phyloP scores from a whole-genome alignment of 2,797 vertebrate genomes.

The Gymnothorax reevesii region DNA sequence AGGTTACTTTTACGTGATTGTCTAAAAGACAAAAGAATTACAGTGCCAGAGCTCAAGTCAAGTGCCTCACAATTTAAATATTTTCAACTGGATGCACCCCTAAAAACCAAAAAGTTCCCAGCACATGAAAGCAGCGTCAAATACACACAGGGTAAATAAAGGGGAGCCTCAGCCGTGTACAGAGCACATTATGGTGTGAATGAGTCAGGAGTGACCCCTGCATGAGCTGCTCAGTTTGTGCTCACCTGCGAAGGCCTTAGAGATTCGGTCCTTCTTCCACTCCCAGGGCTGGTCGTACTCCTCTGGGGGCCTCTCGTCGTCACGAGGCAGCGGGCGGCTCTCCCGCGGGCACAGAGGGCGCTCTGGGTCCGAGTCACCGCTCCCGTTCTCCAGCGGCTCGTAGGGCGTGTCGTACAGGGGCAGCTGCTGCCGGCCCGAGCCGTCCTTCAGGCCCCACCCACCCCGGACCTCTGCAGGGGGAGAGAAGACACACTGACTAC shows the following conservation, averaged over 20 bases:
- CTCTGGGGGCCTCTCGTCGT: slow-evolving; percentile 92
- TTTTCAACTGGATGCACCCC: no score
- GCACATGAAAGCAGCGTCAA: no score
- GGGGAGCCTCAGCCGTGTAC: no score
- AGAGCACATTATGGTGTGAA: no score
- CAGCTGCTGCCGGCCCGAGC: slow-evolving; percentile 72
- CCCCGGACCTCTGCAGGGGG: slow-evolving; percentile 83
- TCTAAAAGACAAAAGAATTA: no score
- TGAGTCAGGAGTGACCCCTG: no score
- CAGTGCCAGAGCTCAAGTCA: no score
- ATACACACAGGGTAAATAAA: no score
- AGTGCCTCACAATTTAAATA: no score
- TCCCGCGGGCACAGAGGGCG: slow-evolving; percentile 77
- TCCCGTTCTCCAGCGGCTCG: slow-evolving; percentile 80
- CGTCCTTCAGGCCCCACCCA: slow-evolving; percentile 80
- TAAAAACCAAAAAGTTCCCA: no score
- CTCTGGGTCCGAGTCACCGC: slow-evolving; percentile 71
- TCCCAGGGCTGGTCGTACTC: slow-evolving; percentile 99
- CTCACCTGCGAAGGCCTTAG: slow-evolving; percentile 94
- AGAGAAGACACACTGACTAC: background rate
- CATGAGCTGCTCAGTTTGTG: background rate
- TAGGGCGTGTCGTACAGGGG: slow-evolving; percentile 95
- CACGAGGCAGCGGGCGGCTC: slow-evolving; percentile 86
- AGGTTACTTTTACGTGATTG: no score
- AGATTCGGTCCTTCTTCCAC: slow-evolving; percentile 97